These are phyloP conservation scores for Parambassis ranga DNA, from an alignment of 2,797 vertebrate species.

Conservation along the genomic window DNA sequence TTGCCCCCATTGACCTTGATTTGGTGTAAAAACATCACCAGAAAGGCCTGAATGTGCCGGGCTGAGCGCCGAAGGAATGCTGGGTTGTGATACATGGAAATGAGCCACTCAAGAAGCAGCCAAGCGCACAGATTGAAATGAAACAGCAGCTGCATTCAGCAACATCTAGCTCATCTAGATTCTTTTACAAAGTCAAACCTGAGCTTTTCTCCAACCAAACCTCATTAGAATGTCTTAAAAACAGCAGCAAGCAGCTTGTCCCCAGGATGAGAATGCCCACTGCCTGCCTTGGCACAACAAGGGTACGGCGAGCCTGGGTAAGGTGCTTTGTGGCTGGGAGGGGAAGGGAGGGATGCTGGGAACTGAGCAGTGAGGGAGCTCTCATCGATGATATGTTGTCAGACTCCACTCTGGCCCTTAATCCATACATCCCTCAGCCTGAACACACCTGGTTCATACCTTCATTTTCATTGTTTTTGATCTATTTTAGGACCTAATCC, in stretches of 20 bases:
- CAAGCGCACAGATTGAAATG: constrained; percentile 34
- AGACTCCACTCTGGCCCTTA: constrained; percentile 23
- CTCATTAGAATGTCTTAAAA: constrained; percentile 45
- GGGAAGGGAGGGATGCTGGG: constrained; percentile 58
- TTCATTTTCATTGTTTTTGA: too few species aligned
- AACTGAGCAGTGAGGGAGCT: constrained; percentile 57
- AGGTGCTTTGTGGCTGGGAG: constrained; percentile 77
- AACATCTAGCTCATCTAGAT: constrained; percentile 58
- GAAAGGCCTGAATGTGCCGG: background rate
- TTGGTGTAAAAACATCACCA: background rate
- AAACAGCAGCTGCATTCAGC: constrained; percentile 38
- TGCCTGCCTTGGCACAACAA: constrained; percentile 67
- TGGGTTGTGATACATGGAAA: constrained; percentile 50
- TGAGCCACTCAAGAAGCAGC: constrained; percentile 49
- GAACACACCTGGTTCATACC: too few species aligned
- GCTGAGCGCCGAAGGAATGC: background rate
- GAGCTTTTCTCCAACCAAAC: constrained; percentile 36
- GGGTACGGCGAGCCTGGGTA: constrained; percentile 58
- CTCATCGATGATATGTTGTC: constrained; percentile 71
- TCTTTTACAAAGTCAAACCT: constrained; percentile 56
- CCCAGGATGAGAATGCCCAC: constrained; percentile 26
- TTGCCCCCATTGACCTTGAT: constrained; percentile 3
- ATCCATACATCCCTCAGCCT: background rate
- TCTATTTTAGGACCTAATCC: too few species aligned
- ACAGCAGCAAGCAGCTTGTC: constrained; percentile 39